phyloP scores from a whole-genome alignment of 2,888 invertebrate species.

The Heliconius ismenius region DNA sequence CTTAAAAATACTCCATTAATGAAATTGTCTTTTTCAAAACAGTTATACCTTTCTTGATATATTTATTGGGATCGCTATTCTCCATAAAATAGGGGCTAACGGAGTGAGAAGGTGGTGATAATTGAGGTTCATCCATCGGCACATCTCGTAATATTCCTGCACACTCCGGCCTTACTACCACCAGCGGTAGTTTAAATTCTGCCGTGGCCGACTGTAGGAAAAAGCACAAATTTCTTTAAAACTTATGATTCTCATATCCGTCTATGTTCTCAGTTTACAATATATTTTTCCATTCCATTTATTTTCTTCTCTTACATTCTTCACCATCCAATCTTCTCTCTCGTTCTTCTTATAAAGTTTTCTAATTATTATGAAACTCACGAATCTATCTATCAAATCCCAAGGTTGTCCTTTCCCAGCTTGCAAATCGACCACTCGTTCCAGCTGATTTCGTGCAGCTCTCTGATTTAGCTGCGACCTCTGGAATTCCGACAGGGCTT shows the following conservation, averaged over 20 bases:
- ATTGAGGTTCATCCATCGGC: constrained; percentile 82
- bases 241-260: not conserved
- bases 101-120: constrained; percentile 82
- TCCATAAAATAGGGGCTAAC: constrained; percentile 86
- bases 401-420: constrained; percentile 84
- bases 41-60: constrained; percentile 82
- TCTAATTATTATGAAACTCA: constrained; percentile 59
- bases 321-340: constrained; percentile 45
- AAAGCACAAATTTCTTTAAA: constrained; percentile 8
- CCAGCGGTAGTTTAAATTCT: constrained; percentile 86
- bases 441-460: constrained; percentile 82
- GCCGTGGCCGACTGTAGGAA: constrained; percentile 83
- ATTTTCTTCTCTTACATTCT: constrained; percentile 27
- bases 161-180: constrained; percentile 85
- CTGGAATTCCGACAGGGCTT: constrained; percentile 88
- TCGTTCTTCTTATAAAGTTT: constrained; percentile 32
- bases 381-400: constrained; percentile 83
- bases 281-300: constrained; percentile 27
- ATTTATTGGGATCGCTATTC: constrained; percentile 83
- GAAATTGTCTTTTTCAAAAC: not conserved
- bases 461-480: constrained; percentile 81
- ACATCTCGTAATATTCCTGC: constrained; percentile 83
- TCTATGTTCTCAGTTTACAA: not conserved
- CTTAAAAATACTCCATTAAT: not conserved
- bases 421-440: constrained; percentile 82